Conservation (phyloP, 2,888 invertebrate genomes). For the Drosophila demipolita region DNA sequence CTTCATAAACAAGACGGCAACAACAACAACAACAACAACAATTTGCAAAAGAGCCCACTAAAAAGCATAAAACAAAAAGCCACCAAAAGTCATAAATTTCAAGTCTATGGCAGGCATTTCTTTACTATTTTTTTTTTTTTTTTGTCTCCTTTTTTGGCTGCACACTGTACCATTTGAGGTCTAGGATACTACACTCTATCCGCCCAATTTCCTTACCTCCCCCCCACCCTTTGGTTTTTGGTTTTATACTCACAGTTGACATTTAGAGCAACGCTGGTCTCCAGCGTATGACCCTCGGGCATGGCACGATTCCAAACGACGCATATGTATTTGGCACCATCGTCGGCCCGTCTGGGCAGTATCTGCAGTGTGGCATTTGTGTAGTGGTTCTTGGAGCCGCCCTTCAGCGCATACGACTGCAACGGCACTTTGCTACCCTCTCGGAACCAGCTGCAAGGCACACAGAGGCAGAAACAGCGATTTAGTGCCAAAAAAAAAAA, state of each 20-base stretch:
- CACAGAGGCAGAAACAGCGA: slow-evolving; percentile 26
- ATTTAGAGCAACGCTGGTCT: slow-evolving; percentile 92
- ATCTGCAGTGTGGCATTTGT: slow-evolving; percentile 91
- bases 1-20: slow-evolving; percentile 35
- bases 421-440: slow-evolving; percentile 91
- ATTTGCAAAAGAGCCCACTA: slow-evolving; percentile 15
- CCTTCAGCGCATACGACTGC: slow-evolving; percentile 90
- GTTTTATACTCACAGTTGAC: slow-evolving; percentile 93
- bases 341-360: slow-evolving; percentile 93
- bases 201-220: neutral
- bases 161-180: slow-evolving; percentile 3
- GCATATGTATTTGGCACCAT: slow-evolving; percentile 93
- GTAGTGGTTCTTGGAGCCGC: slow-evolving; percentile 90
- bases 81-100: slow-evolving; percentile 57
- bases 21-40: neutral
- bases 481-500: slow-evolving; percentile 45
- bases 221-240: neutral
- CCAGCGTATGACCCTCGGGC: slow-evolving; percentile 91
- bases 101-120: slow-evolving; percentile 40
- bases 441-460: slow-evolving; percentile 89
- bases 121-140: neutral
- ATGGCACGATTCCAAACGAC: slow-evolving; percentile 96
- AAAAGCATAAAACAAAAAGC: slow-evolving; percentile 1
- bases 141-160: slow-evolving; percentile 17
- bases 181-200: neutral